Percentiles rank a stretch among this genome's conserved stretches.
Evolutionary conservation across 92 coral and sea anemone genomes (phyloP).

Genomic region (Micromussa lordhowensis): DNA sequence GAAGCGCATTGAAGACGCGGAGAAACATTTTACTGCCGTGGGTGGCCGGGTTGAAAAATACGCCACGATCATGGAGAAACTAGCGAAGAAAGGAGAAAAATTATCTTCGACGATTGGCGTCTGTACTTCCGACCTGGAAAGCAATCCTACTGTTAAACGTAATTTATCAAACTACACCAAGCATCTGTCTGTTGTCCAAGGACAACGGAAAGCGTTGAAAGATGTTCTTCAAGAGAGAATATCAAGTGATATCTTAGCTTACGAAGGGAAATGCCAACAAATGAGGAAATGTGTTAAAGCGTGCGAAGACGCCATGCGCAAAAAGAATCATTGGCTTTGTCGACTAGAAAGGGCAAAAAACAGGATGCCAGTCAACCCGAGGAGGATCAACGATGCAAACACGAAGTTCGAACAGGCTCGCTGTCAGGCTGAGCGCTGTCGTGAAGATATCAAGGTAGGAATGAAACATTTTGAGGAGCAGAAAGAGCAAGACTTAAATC

Average conservation of each 20-base stretch:
- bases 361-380: conserved; percentile 60
- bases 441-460: conserved; percentile 55
- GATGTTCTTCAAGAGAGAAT: conserved; percentile 28
- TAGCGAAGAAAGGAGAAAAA: conserved; percentile 68
- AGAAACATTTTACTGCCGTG: conserved; percentile 60
- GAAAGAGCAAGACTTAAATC: conserved; percentile 63
- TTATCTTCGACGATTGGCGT: conserved; percentile 53
- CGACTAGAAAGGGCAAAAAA: conserved; percentile 59
- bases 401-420: conserved; percentile 67
- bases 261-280: conserved; percentile 73
- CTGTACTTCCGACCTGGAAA: conserved; percentile 25
- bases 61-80: conserved; percentile 54
- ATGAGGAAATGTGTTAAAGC: conserved; percentile 62
- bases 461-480: conserved; percentile 73
- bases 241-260: conserved; percentile 61
- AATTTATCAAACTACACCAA: conserved; percentile 4
- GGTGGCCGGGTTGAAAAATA: conserved; percentile 67
- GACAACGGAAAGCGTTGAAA: conserved; percentile 13
- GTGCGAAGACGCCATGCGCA: conserved; percentile 62
- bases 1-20: conserved; percentile 57
- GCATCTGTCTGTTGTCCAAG: conserved; percentile 35
- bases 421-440: conserved; percentile 48
- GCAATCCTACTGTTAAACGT: conserved; percentile 10
- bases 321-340: conserved; percentile 49
- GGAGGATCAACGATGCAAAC: conserved; percentile 75